Evolutionary conservation across 2,113 vertebrate species (phyloP).

Genomic region (Aepyceros melampus): DNA sequence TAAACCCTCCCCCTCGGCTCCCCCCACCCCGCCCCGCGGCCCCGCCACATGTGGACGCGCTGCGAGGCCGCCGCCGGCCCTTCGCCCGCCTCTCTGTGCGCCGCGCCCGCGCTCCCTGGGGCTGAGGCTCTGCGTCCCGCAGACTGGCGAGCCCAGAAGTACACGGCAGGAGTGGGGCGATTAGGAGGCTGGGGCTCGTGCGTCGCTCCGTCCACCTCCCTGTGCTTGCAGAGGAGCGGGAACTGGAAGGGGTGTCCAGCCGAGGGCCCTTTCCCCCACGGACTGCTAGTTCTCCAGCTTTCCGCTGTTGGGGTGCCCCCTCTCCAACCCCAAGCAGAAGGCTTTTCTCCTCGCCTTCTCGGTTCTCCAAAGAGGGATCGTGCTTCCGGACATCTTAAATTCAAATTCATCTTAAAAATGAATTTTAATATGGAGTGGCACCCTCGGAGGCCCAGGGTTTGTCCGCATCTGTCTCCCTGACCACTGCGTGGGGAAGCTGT

Average conservation of each 20-base stretch:
- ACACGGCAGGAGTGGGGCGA: neutral
- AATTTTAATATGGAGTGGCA: neutral
- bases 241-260: neutral
- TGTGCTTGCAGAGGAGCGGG: neutral
- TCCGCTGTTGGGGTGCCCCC: neutral
- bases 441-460: neutral
- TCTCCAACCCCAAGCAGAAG: neutral
- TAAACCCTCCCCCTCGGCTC: conserved; percentile 39
- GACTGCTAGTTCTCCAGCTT: neutral
- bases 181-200: neutral
- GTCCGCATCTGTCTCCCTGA: neutral
- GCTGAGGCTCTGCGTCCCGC: neutral
- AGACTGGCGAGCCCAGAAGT: neutral
- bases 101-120: neutral
- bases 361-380: neutral
- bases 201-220: neutral
- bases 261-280: neutral
- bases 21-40: conserved; percentile 29
- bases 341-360: neutral
- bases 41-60: conserved; percentile 45
- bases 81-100: neutral
- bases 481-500: neutral
- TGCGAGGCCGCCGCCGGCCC: neutral
- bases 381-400: neutral
- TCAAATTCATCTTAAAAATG: neutral